A percentile compares a stretch with the other conserved stretches of the same genome.
Evolutionary conservation across 1,140 invertebrate species (phyloP).

Genomic region (Dinoponera quadriceps): DNA sequence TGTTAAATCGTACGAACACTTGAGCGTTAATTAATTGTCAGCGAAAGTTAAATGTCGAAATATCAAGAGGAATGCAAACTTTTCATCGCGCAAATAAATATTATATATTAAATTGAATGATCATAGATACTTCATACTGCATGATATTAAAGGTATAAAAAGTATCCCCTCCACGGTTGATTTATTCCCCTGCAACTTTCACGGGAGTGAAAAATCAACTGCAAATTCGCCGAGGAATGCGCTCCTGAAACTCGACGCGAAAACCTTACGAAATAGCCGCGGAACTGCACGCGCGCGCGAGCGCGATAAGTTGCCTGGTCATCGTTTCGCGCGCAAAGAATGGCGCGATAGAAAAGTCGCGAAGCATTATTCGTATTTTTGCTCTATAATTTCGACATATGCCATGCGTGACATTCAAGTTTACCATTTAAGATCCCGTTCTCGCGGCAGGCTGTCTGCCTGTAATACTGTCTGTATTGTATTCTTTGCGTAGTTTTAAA

Average conservation of each 20-base stretch:
- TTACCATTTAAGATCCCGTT: neutral
- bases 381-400: neutral
- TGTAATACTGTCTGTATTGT: no score
- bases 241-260: neutral
- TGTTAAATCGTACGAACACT: no score
- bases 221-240: neutral
- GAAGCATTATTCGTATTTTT: neutral
- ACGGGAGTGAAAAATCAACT: neutral
- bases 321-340: conserved; percentile 57
- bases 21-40: no score
- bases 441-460: no score
- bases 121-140: no score
- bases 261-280: conserved; percentile 26
- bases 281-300: conserved; percentile 25
- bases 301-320: conserved; percentile 53
- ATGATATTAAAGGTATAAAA: neutral
- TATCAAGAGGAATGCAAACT: no score
- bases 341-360: conserved; percentile 10
- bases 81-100: no score
- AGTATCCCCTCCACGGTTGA: neutral
- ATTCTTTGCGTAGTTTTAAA: no score
- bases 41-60: no score
- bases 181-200: neutral
- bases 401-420: neutral
- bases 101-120: no score